These are phyloP conservation scores for Pantherophis alleghaniensis DNA, from an alignment of 2,797 vertebrate genomes.

Conservation along the genomic window DNA sequence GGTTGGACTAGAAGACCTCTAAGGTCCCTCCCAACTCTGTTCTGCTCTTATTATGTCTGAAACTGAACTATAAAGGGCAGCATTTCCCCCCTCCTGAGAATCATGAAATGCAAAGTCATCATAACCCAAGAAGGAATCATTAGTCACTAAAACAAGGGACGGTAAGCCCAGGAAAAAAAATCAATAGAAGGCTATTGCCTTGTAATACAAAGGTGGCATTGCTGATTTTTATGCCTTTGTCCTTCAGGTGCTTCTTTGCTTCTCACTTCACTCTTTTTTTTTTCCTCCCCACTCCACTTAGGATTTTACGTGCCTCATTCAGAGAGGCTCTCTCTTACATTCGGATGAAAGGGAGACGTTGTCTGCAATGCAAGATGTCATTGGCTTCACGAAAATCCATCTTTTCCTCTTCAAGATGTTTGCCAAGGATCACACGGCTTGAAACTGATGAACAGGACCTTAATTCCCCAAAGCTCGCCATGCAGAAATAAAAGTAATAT, in stretches of 20 bases:
- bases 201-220: constrained; percentile 63
- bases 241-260: constrained; percentile 71
- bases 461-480: not conserved
- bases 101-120: constrained; percentile 76
- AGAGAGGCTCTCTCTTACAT: not conserved
- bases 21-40: not conserved
- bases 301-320: constrained; percentile 64
- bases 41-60: not conserved
- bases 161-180: constrained; percentile 67
- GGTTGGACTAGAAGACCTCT: too few species aligned
- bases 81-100: constrained; percentile 64
- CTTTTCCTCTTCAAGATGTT: not conserved
- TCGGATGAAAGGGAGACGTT: not conserved
- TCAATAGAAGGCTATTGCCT: constrained; percentile 79
- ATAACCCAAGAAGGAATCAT: constrained; percentile 74
- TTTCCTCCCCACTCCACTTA: constrained; percentile 45
- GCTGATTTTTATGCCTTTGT: constrained; percentile 74
- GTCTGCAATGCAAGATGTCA: not conserved
- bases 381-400: not conserved
- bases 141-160: constrained; percentile 76
- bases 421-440: not conserved
- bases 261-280: constrained; percentile 55
- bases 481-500: not conserved
- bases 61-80: constrained; percentile 55
- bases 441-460: not conserved